Base-by-base conservation (phyloP, 2,113 vertebrate genomes). In the Leucosticte australis region DNA sequence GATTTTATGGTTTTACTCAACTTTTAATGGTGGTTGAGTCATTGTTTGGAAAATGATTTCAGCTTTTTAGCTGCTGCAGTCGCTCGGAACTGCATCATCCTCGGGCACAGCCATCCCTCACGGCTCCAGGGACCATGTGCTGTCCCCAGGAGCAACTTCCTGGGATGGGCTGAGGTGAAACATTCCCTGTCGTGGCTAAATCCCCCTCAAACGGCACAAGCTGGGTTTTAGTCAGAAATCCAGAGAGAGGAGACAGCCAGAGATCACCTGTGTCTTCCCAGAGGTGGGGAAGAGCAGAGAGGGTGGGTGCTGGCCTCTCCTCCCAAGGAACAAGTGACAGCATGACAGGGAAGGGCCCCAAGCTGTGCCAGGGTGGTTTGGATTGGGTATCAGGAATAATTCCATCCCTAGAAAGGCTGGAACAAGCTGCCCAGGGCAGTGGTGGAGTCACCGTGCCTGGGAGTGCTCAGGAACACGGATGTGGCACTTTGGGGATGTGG, bases 171-270 rank as follows among this genome's bases (percentile, higher is more conserved):
- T 3, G 37, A 73, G 52, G 33, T 4, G 41, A 22, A 56, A 73
- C 0, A 0, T 5, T 55, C 46, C 26, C 23, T 6, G 5, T 3
- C 18, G 1, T 0, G 7, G 57, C 7, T 30, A 9, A 47, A 55
- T 19, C 1, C 4, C 24, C 28, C n/a, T 10, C 26, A 0, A 49
- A 87, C 0, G n/a, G 49, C 44, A 73, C 30, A 33, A 4, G 15
- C 27, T 18, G 50, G 35, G 18, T 75, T 60, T 57, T 1, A 1
- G 10, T 0, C 1, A 49, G 64, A 60, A 52, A 74, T 0, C 19
- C 42, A 39, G 13, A 4, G 16, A n/a, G 15, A 49, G 33, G 47
- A 78, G 27, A 24, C 5, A 28, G 42, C 7, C 11, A 37, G 44
- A 70, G 26, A 15, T n/a, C 18, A 10, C 39, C 33, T 14, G 22